Base-by-base conservation (phyloP, 2,888 invertebrate genomes). In the Dicyrtoma fusca region DNA sequence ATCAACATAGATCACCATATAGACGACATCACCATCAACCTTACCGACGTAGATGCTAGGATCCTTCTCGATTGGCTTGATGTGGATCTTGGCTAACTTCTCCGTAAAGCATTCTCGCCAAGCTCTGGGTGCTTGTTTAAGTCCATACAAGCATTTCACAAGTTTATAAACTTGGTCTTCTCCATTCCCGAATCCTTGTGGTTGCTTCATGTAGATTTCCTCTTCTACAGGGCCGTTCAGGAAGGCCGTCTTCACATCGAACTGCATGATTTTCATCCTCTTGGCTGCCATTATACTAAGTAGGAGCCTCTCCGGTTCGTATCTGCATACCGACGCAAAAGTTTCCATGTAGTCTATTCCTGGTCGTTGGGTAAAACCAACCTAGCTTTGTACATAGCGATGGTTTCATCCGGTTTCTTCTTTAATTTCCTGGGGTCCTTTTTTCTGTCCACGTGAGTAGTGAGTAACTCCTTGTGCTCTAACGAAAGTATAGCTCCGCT, bases 111-210 rank as follows among this genome's bases (percentile, higher is more conserved):
- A 61, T 11, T 74, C 25, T 25, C 76, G 75, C 79, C 80, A 80
- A 4, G 63, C 65, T 21, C 74, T 47, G 1, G 78, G 75, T 1
- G 79, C 64, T 72, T 81, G 76, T 25, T 79, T 79, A 0, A 81
- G 69, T 8, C 79, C 79, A 66, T 81, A 81, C 1, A 81, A n/a
- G 17, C 69, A 64, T 57, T 74, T 75, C 3, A 59, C 17, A 0
- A 80, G 69, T 57, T 47, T 66, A 45, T 73, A 76, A 8, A 72
- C 69, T 19, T 19, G 11, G 4, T 10, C 14, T 14, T 6, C 3
- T 17, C 49, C 25, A 1, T 49, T n/a, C n/a, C 3, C 17, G 59
- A 34, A 75, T 6, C 70, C 66, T 13, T 64, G 55, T 17, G 70
- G 75, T 5, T 59, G 69, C 0, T 49, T 19, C 59, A 74, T 70